Percentiles rank a stretch among this genome's conserved stretches.
Conservation (phyloP, 2,113 vertebrate species). For the Fulmarus glacialis region DNA sequence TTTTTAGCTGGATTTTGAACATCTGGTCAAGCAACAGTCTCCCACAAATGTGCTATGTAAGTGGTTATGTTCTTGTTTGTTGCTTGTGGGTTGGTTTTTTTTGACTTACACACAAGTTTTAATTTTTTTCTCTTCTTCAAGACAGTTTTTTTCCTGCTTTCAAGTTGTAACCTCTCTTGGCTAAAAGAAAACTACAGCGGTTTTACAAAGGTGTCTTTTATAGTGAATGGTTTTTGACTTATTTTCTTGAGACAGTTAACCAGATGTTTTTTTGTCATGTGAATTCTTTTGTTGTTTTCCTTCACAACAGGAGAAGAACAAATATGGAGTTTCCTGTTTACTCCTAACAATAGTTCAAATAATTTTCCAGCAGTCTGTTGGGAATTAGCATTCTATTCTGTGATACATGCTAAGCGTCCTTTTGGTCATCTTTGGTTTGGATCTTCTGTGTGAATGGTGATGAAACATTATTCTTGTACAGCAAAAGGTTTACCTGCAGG, state of each 20-base stretch:
- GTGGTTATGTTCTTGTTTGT: not conserved
- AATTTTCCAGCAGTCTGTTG: not conserved
- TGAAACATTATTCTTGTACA: not conserved
- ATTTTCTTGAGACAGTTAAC: not conserved
- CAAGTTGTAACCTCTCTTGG: not conserved
- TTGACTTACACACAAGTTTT: accelerated
- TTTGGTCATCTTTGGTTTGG: not conserved
- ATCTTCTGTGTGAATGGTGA: not conserved
- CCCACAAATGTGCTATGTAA: not conserved
- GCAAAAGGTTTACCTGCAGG: not conserved
- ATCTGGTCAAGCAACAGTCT: not conserved
- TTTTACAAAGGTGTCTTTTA: not conserved
- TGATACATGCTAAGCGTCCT: not conserved
- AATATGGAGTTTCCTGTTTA: not conserved
- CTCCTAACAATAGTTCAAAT: not conserved
- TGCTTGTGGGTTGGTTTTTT: not conserved
- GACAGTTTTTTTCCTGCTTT: not conserved
- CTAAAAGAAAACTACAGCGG: not conserved
- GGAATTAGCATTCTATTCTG: not conserved
- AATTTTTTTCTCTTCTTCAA: not conserved
- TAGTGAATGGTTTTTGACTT: not conserved
- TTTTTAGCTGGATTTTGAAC: not conserved
- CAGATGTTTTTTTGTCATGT: not conserved
- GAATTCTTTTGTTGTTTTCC: not conserved
- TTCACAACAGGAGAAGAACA: not conserved